These are phyloP conservation scores for Drosophila quadrilineata DNA, from an alignment of 1,140 invertebrate genomes.

Conservation along the genomic window DNA sequence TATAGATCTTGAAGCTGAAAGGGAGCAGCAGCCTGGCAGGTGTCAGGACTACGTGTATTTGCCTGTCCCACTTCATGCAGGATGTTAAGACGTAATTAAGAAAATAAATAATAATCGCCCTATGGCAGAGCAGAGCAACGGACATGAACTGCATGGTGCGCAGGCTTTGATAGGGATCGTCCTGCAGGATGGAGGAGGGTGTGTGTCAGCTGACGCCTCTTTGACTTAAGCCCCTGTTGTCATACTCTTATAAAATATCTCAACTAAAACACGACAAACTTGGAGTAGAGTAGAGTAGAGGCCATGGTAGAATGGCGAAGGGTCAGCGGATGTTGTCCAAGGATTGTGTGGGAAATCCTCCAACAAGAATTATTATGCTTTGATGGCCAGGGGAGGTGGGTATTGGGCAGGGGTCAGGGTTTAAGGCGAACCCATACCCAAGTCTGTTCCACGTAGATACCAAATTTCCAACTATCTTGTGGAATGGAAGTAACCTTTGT, in stretches of 20 bases:
- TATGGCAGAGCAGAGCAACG: slow-evolving; percentile 41
- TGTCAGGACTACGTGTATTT: slow-evolving; percentile 8
- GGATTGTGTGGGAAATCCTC: not conserved
- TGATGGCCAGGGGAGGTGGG: slow-evolving; percentile 32
- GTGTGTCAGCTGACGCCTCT: slow-evolving; percentile 46
- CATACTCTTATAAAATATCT: slow-evolving; percentile 70
- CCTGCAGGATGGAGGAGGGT: slow-evolving; percentile 2
- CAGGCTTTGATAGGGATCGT: slow-evolving; percentile 2
- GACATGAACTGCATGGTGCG: not conserved
- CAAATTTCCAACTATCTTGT: no score
- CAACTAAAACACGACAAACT: slow-evolving; percentile 22
- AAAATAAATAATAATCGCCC: slow-evolving; percentile 81
- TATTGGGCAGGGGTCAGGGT: no score
- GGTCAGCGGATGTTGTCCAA: not conserved
- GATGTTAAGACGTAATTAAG: slow-evolving; percentile 80
- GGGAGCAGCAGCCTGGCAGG: slow-evolving; percentile 14
- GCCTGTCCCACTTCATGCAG: slow-evolving; percentile 50
- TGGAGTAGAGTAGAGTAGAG: not conserved
- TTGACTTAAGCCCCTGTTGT: slow-evolving; percentile 61
- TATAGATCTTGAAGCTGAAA: not conserved
- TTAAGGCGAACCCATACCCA: no score
- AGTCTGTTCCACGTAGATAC: no score
- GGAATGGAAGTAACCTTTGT: no score
- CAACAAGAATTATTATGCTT: slow-evolving; percentile 59
- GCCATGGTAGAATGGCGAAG: not conserved